phyloP scores from a whole-genome alignment of 1,140 invertebrate species.

The Dendroctonus ponderosae region DNA sequence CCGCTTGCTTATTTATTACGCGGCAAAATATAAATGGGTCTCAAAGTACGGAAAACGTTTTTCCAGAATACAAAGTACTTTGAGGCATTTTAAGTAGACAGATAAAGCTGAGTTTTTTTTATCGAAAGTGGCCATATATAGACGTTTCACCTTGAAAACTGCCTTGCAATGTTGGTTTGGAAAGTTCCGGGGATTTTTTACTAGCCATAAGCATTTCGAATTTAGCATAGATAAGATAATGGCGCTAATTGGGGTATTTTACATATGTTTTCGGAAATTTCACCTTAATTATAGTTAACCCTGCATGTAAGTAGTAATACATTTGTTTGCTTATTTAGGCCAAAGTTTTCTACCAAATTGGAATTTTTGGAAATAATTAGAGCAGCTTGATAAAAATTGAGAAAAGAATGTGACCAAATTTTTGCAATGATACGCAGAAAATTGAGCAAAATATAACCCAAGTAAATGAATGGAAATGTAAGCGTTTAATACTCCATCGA shows the following conservation, averaged over 20 bases:
- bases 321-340: no score
- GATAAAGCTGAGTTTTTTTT: conserved; percentile 24
- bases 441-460: no score
- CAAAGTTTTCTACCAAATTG: no score
- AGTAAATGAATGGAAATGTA: no score
- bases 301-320: no score
- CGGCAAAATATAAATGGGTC: conserved; percentile 42
- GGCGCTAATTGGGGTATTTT: conserved; percentile 20
- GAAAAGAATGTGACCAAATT: no score
- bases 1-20: conserved; percentile 38
- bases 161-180: conserved; percentile 20
- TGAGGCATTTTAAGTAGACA: conserved; percentile 29
- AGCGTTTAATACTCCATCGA: no score
- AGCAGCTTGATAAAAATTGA: no score
- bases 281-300: no score
- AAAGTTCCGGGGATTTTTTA: conserved; percentile 18
- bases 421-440: no score
- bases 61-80: conserved; percentile 16
- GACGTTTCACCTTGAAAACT: conserved; percentile 22
- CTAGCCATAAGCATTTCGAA: conserved; percentile 21
- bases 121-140: conserved; percentile 20
- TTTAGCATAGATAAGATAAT: conserved; percentile 33
- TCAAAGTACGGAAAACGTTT: conserved; percentile 35
- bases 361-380: no score
- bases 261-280: conserved; percentile 5